Conservation (phyloP, 2,797 vertebrate species). For the Molossus alvarezi region DNA sequence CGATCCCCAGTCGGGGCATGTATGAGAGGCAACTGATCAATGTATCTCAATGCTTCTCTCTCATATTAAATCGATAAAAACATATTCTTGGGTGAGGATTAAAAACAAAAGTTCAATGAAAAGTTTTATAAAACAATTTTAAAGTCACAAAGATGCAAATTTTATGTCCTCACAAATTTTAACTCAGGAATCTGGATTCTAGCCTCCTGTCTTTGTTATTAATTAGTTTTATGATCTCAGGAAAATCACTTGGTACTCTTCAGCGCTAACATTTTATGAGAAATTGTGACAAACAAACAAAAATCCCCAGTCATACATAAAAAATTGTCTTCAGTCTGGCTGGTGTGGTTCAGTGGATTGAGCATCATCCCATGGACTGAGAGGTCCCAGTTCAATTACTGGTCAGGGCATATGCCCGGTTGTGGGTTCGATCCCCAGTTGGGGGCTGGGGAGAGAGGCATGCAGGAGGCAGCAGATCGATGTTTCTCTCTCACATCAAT, state of each 20-base stretch:
- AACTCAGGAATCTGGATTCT: conserved; percentile 31
- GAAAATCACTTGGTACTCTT: not conserved
- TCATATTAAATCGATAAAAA: not conserved
- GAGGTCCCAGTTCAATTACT: too few species aligned
- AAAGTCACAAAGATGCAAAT: not conserved
- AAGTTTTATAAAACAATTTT: conserved; percentile 25
- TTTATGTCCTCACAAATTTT: conserved; percentile 42
- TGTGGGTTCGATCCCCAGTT: too few species aligned
- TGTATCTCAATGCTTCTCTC: not conserved
- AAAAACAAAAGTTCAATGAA: not conserved
- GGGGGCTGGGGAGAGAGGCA: too few species aligned
- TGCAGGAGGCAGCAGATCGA: too few species aligned
- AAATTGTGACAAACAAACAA: conserved; percentile 23
- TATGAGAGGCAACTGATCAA: not conserved
- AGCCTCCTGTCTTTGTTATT: not conserved
- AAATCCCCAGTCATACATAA: conserved; percentile 2
- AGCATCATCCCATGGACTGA: too few species aligned
- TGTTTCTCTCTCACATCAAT: too few species aligned
- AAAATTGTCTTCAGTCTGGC: too few species aligned
- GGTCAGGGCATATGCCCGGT: too few species aligned
- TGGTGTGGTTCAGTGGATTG: too few species aligned
- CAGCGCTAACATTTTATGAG: not conserved
- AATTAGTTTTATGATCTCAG: conserved; percentile 20
- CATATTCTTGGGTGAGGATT: not conserved
- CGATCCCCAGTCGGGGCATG: too few species aligned